A percentile compares a stretch with the other conserved stretches of the same genome.
Conservation (phyloP, 1,140 invertebrate genomes). For the Achroia grisella region DNA sequence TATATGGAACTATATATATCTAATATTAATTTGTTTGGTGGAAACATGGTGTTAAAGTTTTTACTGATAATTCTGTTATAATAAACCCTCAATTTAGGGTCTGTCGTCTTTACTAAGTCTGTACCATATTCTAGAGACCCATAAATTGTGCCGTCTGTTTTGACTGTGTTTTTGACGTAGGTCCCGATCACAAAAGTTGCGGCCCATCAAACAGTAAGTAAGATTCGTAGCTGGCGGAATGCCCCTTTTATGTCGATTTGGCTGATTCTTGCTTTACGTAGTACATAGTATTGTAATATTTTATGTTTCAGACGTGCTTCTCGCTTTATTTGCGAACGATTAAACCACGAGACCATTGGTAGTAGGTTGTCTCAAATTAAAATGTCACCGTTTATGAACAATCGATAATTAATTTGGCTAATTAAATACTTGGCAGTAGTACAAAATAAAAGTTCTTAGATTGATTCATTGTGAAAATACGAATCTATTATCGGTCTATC, state of each 20-base stretch:
- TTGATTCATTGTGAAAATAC: background rate
- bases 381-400: slow-evolving; percentile 10
- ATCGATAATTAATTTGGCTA: slow-evolving; percentile 34
- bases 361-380: background rate
- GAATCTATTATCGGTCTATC: background rate
- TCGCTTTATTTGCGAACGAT: slow-evolving; percentile 21
- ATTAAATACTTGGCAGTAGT: slow-evolving; percentile 43
- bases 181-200: slow-evolving; percentile 72
- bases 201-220: slow-evolving; percentile 70
- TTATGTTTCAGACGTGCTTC: slow-evolving; percentile 47
- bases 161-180: slow-evolving; percentile 71
- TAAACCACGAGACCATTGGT: background rate
- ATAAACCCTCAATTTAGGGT: slow-evolving; percentile 40
- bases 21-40: no score
- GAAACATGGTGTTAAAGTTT: no score
- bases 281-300: slow-evolving; percentile 49
- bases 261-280: slow-evolving; percentile 60
- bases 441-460: slow-evolving; percentile 32
- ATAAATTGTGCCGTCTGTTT: slow-evolving; percentile 67
- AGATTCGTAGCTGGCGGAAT: slow-evolving; percentile 60
- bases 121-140: slow-evolving; percentile 12
- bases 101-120: slow-evolving; percentile 28
- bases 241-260: slow-evolving; percentile 54
- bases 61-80: slow-evolving; percentile 38
- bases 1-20: no score